A percentile compares a stretch with the other conserved stretches of the same genome.
Conservation (phyloP, 2,888 invertebrate species). For the Apodemia mormo region DNA sequence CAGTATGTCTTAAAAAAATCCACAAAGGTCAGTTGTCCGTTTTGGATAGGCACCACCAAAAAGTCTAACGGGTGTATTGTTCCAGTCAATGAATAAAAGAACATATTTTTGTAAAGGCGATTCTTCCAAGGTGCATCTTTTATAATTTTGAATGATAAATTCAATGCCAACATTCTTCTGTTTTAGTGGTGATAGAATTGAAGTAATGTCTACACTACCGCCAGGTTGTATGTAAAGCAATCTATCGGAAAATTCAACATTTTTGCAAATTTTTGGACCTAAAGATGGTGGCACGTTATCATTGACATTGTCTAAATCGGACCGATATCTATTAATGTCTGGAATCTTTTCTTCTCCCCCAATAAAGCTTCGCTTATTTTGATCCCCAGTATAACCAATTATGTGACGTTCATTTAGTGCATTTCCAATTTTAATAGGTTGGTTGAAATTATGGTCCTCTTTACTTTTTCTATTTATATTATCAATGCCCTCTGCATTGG, state of each 20-base stretch:
- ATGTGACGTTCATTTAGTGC: constrained; percentile 62
- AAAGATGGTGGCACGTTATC: constrained; percentile 52
- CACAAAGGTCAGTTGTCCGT: constrained; percentile 82
- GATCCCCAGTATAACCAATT: constrained; percentile 52
- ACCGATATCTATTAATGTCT: constrained; percentile 63
- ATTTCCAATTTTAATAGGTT: constrained; percentile 68
- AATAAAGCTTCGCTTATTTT: constrained; percentile 60
- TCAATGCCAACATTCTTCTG: constrained; percentile 59
- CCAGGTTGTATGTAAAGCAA: constrained; percentile 63
- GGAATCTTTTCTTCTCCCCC: constrained; percentile 63
- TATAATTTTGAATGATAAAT: constrained; percentile 65
- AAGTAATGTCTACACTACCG: constrained; percentile 60
- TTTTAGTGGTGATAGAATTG: constrained; percentile 60
- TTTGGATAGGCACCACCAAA: constrained; percentile 85
- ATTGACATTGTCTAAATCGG: constrained; percentile 50
- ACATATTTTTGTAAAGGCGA: constrained; percentile 50
- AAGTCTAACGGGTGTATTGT: constrained; percentile 83
- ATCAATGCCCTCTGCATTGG: constrained; percentile 31
- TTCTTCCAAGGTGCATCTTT: constrained; percentile 61
- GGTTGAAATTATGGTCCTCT: constrained; percentile 50
- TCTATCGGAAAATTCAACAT: constrained; percentile 53
- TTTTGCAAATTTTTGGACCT: constrained; percentile 61
- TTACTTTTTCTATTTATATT: constrained; percentile 26
- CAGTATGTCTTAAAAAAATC: constrained; percentile 62
- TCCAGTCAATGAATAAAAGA: constrained; percentile 83